phyloP scores from a whole-genome alignment of 2,113 vertebrate genomes.

The Neotoma lepida region DNA sequence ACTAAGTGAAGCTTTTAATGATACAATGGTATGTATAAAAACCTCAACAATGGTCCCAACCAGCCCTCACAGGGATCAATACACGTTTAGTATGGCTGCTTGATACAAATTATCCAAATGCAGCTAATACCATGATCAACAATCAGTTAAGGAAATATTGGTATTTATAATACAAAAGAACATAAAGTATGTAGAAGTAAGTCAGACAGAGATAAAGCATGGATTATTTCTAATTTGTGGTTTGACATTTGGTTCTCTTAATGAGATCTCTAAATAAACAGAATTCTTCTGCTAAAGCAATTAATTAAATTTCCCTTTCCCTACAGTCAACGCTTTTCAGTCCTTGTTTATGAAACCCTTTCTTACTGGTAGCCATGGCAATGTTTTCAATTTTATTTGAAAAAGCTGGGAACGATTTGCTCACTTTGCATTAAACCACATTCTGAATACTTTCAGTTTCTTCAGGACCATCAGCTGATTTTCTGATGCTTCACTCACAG shows the following conservation, averaged over 20 bases:
- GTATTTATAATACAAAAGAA: background rate
- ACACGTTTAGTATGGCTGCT: background rate
- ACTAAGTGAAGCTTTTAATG: background rate
- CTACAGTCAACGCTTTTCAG: background rate
- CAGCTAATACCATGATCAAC: background rate
- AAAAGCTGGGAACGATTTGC: background rate
- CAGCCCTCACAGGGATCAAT: background rate
- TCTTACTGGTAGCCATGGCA: background rate
- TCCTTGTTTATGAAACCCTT: background rate
- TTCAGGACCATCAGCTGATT: background rate
- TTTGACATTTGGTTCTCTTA: slow-evolving; percentile 10
- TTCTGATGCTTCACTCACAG: background rate
- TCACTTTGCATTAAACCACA: background rate
- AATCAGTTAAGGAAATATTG: background rate
- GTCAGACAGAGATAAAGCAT: background rate
- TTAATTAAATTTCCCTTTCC: background rate
- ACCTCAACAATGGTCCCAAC: background rate
- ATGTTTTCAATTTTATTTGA: background rate
- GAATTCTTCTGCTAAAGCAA: background rate
- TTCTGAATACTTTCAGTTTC: background rate
- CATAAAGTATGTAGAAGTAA: background rate
- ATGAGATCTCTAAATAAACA: background rate
- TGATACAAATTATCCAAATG: background rate
- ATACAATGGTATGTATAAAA: background rate
- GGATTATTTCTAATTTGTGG: background rate